Evolutionary conservation across 1,140 invertebrate genomes (phyloP), one percentile per base, ranked within the genome.

Genomic region (Steinernema khuongi): DNA sequence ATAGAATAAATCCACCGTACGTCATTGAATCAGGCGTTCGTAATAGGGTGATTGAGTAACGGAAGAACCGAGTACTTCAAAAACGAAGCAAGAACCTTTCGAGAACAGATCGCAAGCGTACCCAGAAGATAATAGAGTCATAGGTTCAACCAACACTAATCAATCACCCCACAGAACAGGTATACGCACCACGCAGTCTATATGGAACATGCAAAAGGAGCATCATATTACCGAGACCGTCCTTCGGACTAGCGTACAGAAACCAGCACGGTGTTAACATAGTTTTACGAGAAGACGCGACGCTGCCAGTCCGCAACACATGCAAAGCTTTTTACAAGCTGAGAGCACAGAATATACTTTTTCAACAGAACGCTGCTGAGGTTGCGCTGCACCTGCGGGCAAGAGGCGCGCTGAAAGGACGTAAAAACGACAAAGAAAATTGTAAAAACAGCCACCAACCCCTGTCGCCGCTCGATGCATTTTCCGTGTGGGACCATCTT

Each of bases 41-140:
- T 2, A 60, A 7, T 7, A 26, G 50, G 26, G 4, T 60, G 50
- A 60, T 14, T 60, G 14, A 26, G 19, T 60, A 17, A 60, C 7
- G 19, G 50, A 14, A 60, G 50, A n/a, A n/a, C n/a, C 22, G 50
- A 14, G 26, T 4, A 60, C 22, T 11, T 60, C 7, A 41, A 41
- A n/a, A 60, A 60, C 14, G 50, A 60, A 60, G 50, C 14, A n/a
- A n/a, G n/a, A 60, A 60, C 11, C 50, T 60, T 22, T 60, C 50
- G 50, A 60, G 50, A 60, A 60, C 50, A 22, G 4, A 11, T 4
- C 50, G 50, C 50, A 4, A 7, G 19, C 26, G 4, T 60, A 60
- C 50, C 50, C 50, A 60, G 14, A 22, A 60, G 50, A 60, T 22
- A 22, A 60, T 60, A 60, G 26, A 60, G 50, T 60, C 50, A 60